Base-by-base conservation (phyloP, 2,797 vertebrate genomes). In the Neosilurus mollespiculum region DNA sequence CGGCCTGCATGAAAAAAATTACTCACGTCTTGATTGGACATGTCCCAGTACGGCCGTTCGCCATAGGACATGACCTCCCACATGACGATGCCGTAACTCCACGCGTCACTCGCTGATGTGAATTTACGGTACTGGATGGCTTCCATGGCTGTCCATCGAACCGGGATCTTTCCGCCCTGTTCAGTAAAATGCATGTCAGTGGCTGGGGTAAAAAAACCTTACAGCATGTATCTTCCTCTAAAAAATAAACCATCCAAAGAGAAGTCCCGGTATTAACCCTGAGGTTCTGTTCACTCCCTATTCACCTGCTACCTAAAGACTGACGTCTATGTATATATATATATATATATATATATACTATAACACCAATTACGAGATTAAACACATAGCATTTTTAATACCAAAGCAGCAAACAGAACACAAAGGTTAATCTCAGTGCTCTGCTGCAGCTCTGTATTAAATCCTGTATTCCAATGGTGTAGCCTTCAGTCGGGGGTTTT, bases 51-150 rank as follows among this genome's bases (percentile, higher is more conserved):
- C 76, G 98, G 98, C 81, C 98, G 92, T 65, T 99, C 98, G 89
- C 98, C 98, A 0, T 99, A 99, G 87, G 98, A 99, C 97, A 99
- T 99, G 82, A 98, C 96, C 94, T 99, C 98, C 98, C 98, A 99
- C 98, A 99, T 99, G 89, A 99, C 98, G 82, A 99, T 96, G 88
- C 97, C 98, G 0, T 99, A 99, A 90, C 98, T 99, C 98, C 98
- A 99, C 58, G 96, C 98, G 24, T 99, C 98, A 14, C 98, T 99
- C 51, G 98, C 96, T 20, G 97, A 99, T 59, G 98, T 99, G 93
- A 99, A 99, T 92, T 99, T 99, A 85, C 98, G 96, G 81, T 98
- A 99, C 85, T 99, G 97, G 91, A 99, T 98, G 91, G 98, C 97
- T 91, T 99, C 98, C 22, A 97, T 97, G 51, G 98, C 97, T 20